Evolutionary conservation across 1,140 invertebrate species (phyloP), one percentile per base, ranked within the genome.

Genomic region (Eriocheir sinensis): DNA sequence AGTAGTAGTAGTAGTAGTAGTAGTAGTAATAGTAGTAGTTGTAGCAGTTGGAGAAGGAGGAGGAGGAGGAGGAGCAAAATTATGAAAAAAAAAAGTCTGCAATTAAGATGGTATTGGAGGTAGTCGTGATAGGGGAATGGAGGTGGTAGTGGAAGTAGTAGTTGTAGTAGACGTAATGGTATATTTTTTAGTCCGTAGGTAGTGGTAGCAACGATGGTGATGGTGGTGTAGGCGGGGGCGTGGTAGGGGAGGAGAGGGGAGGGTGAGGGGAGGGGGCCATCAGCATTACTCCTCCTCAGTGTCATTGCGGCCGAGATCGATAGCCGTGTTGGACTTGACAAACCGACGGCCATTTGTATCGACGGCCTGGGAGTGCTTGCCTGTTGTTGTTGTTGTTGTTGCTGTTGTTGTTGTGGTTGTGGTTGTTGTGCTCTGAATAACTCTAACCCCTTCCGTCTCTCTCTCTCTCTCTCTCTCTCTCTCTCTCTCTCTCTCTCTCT

Each of bases 151-250:
- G 32, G 79, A 8, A 27, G 4, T 81, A 27, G 4, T 81, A 27
- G 79, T 81, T 4, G 44, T 48, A 15, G 12, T 53, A 21, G 48
- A 17, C 12, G 48, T 53, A 21, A 0, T 81, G n/a, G 80, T 3
- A 4, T 32, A 12, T 9, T 32, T 81, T 12, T 81, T 12, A 15
- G 9, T 12, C 27, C 27, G 53, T 72, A 8, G 80, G 15, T 38
- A 34, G 30, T 85, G 38, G 34, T 85, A n/a, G 30, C 36, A n/a
- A 41, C 36, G 83, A 15, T 85, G 38, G 6, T 85, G 83, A 41
- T 85, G 83, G 83, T 85, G 32, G 30, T 85, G 38, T 30, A 36
- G 83, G 83, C 38, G 34, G 83, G 34, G 79, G 79, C 27, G 83
- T 85, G 83, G 38, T 41, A 4, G 83, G n/a, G n/a, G n/a, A n/a